These are phyloP conservation scores for Meteorus colon DNA, from an alignment of 2,888 invertebrate species.

Conservation along the genomic window DNA sequence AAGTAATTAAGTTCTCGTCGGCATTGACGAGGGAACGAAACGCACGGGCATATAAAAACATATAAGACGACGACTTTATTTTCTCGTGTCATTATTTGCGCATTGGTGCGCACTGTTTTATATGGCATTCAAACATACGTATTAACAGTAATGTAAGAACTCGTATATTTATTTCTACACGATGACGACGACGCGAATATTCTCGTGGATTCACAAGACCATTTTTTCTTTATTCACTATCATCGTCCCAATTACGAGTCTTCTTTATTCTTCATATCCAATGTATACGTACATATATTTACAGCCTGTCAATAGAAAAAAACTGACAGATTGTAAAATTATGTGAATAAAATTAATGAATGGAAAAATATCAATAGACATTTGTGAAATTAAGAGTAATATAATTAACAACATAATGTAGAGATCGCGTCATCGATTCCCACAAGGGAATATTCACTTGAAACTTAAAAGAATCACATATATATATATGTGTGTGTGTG, in stretches of 20 bases:
- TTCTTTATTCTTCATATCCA: slow-evolving; percentile 27
- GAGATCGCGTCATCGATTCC: too few species aligned
- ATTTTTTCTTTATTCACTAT: slow-evolving; percentile 53
- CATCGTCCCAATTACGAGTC: slow-evolving; percentile 42
- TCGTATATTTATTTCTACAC: slow-evolving; percentile 32
- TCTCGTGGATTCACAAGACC: slow-evolving; percentile 65
- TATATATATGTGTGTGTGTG: background rate
- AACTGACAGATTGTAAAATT: slow-evolving; percentile 51
- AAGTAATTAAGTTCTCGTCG: slow-evolving; percentile 68
- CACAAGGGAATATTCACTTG: background rate
- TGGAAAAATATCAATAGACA: background rate
- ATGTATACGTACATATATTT: slow-evolving; percentile 48
- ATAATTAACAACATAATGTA: background rate
- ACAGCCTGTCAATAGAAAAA: slow-evolving; percentile 45
- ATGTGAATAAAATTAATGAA: background rate
- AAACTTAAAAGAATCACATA: background rate
- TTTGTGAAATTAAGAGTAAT: background rate
- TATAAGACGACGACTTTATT: slow-evolving; percentile 63
- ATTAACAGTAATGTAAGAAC: slow-evolving; percentile 12
- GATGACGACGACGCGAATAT: slow-evolving; percentile 2
- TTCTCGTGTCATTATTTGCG: slow-evolving; percentile 69
- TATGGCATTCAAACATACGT: slow-evolving; percentile 57
- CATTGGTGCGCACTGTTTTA: slow-evolving; percentile 64
- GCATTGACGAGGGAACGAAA: slow-evolving; percentile 47
- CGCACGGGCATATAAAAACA: slow-evolving; percentile 45